Evolutionary conservation across 2,797 vertebrate genomes (phyloP).

Genomic region (Poeciliopsis turneri): DNA sequence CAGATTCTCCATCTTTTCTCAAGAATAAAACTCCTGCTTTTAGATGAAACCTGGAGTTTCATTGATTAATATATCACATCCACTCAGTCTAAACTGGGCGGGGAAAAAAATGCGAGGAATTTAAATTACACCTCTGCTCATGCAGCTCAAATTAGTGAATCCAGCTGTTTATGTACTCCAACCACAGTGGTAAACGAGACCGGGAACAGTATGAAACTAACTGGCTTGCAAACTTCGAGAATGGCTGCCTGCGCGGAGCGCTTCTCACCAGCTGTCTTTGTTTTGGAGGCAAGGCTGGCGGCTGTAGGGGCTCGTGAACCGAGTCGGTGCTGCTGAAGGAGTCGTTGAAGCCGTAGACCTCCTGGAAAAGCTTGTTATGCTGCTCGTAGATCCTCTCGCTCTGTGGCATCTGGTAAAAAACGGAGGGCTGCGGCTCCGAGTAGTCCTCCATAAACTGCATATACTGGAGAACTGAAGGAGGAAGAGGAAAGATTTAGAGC

Average conservation of each 20-base stretch:
- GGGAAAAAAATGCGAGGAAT: conserved; percentile 18
- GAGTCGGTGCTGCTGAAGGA: conserved; percentile 87
- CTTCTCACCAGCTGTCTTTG: conserved; percentile 95
- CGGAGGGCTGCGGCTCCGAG: conserved; percentile 96
- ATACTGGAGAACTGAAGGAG: conserved; percentile 89
- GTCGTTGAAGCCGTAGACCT: conserved; percentile 94
- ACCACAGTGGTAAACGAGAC: conserved; percentile 1
- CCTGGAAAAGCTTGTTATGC: conserved; percentile 94
- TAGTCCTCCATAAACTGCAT: conserved; percentile 99
- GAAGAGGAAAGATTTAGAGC: background rate
- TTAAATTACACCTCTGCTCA: conserved; percentile 37
- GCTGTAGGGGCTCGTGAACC: conserved; percentile 85
- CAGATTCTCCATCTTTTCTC: conserved; percentile 25
- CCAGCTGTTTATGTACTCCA: conserved; percentile 3
- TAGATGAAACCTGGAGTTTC: background rate
- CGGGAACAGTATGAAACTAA: background rate
- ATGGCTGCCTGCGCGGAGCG: background rate
- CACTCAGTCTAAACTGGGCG: conserved; percentile 3
- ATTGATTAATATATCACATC: conserved; percentile 6
- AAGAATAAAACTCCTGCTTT: conserved; percentile 2
- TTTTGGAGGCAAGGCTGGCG: conserved; percentile 94
- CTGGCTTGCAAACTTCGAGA: background rate
- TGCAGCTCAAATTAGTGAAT: conserved; percentile 21
- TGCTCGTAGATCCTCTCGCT: conserved; percentile 97
- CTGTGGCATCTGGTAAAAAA: conserved; percentile 98